Percentiles rank a stretch among this genome's conserved stretches.
phyloP scores from a whole-genome alignment of 2,797 vertebrate species.

The Galagoides demidoff region DNA sequence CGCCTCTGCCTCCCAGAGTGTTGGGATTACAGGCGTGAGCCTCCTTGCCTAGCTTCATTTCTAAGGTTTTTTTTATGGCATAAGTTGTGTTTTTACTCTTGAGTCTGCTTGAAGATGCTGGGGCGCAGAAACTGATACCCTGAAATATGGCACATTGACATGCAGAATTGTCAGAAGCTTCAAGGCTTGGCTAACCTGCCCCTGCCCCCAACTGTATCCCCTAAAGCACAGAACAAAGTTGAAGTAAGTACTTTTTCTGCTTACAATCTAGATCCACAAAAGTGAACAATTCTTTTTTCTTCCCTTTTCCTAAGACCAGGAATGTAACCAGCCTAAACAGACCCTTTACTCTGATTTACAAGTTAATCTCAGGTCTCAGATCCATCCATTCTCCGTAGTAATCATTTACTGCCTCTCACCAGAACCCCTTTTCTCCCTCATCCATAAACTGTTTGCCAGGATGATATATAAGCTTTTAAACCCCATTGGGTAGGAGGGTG shows the following conservation, averaged over 20 bases:
- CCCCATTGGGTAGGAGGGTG: neutral
- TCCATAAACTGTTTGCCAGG: neutral
- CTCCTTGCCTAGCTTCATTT: neutral
- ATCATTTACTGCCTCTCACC: neutral
- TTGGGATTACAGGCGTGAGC: too few relatives aligned
- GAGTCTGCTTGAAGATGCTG: neutral
- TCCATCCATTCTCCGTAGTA: neutral
- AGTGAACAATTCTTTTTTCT: neutral
- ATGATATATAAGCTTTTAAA: neutral
- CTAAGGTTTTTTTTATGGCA: neutral
- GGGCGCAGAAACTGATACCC: neutral
- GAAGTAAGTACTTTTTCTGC: neutral
- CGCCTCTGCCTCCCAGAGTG: too few relatives aligned
- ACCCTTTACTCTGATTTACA: neutral
- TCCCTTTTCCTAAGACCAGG: neutral
- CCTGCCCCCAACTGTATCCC: neutral
- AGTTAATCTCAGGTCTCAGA: neutral
- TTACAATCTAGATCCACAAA: neutral
- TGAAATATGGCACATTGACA: neutral
- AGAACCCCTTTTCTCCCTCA: too few relatives aligned
- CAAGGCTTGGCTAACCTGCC: too few relatives aligned
- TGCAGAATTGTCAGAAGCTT: neutral
- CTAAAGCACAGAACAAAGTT: neutral
- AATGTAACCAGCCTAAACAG: neutral
- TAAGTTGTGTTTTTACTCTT: conserved; percentile 21